Evolutionary conservation across 2,888 invertebrate species (phyloP).

Genomic region (Lagria hirta): DNA sequence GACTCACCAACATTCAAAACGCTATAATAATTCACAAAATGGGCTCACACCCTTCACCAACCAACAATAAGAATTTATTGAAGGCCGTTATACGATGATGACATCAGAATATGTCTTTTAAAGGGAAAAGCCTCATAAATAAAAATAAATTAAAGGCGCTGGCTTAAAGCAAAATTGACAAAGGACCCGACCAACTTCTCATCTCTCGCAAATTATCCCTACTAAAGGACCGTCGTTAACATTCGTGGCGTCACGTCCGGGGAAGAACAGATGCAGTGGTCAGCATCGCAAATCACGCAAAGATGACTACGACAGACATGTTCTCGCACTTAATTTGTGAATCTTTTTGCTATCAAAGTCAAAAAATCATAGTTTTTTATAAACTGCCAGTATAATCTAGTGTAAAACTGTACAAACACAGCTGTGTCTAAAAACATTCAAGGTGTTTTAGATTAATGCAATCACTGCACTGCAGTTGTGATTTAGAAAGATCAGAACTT

Average conservation of each 20-base stretch:
- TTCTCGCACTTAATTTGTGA: no score
- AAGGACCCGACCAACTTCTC: no score
- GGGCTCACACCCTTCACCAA: slow-evolving; percentile 8
- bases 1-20: slow-evolving; percentile 24
- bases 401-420: no score
- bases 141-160: no score
- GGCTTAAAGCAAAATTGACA: neutral
- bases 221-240: slow-evolving; percentile 14
- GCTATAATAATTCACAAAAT: slow-evolving; percentile 24
- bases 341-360: no score
- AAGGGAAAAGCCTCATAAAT: slow-evolving; percentile 5
- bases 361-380: no score
- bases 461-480: no score
- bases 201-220: slow-evolving; percentile 7
- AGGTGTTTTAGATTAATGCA: no score
- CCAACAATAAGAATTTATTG: slow-evolving; percentile 18
- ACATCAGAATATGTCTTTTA: slow-evolving; percentile 11
- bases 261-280: slow-evolving; percentile 19
- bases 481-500: no score
- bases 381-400: no score
- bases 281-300: slow-evolving; percentile 23
- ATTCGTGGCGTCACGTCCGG: slow-evolving; percentile 16
- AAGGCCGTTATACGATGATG: no score
- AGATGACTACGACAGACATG: slow-evolving; percentile 18
- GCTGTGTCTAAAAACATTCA: no score